A percentile compares a stretch with the other conserved stretches of the same genome.
Evolutionary conservation across 2,888 invertebrate genomes (phyloP).

Genomic region (Dione juno): DNA sequence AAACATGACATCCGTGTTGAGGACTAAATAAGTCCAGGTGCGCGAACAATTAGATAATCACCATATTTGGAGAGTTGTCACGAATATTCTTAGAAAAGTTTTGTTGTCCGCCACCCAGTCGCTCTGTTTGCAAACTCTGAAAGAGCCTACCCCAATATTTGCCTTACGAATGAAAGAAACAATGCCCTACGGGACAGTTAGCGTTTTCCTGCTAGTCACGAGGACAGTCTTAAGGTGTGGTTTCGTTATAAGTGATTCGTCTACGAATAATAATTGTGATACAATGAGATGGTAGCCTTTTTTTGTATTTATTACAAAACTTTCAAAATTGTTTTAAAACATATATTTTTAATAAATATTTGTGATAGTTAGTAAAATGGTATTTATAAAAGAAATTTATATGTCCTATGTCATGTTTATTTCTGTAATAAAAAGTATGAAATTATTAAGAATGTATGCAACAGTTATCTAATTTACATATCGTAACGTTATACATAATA

Average conservation of each 20-base stretch:
- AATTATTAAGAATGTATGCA: too few species aligned
- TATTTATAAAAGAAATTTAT: not conserved
- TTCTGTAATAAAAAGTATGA: too few species aligned
- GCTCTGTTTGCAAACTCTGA: conserved; percentile 79
- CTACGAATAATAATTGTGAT: not conserved
- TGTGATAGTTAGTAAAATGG: too few species aligned
- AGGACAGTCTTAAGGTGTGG: conserved; percentile 60
- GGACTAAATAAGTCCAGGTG: conserved; percentile 80
- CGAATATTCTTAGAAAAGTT: conserved; percentile 73
- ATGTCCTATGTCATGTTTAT: not conserved
- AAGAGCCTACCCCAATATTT: conserved; percentile 79
- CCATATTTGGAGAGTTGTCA: conserved; percentile 79
- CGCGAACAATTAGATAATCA: conserved; percentile 80
- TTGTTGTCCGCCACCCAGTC: conserved; percentile 80
- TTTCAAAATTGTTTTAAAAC: too few species aligned
- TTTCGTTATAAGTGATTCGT: conserved; percentile 41
- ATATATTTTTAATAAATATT: too few species aligned
- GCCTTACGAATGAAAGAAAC: conserved; percentile 80
- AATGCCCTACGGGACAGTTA: conserved; percentile 78
- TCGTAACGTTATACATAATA: too few species aligned
- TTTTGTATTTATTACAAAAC: too few species aligned
- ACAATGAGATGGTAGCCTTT: too few species aligned
- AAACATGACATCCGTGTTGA: conserved; percentile 71
- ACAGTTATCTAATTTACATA: too few species aligned
- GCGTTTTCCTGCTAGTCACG: conserved; percentile 68